phyloP scores from a whole-genome alignment of 1,140 invertebrate species.

The Anoplolepis gracilipes region DNA sequence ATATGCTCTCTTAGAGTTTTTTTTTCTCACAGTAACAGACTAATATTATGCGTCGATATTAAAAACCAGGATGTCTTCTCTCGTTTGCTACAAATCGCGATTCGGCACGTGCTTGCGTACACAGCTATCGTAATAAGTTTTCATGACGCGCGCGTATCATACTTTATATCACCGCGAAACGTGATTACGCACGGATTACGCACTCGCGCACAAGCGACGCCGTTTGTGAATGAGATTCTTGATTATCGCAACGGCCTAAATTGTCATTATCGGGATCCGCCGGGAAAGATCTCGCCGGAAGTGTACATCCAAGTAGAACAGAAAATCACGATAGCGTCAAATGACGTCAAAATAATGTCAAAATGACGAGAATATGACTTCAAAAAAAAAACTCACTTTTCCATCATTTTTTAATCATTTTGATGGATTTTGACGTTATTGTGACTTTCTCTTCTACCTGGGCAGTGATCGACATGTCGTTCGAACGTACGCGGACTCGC shows the following conservation, averaged over 20 bases:
- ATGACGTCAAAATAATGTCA: too few relatives aligned
- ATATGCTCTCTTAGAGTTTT: conserved; percentile 51
- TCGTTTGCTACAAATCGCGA: conserved; percentile 56
- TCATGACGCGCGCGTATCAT: not conserved
- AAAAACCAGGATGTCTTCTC: conserved; percentile 65
- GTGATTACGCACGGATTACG: conserved; percentile 6
- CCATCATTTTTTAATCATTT: too few relatives aligned
- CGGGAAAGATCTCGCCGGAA: not conserved
- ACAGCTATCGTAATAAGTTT: conserved; percentile 1
- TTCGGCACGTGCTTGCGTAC: conserved; percentile 25
- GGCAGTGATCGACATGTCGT: not conserved
- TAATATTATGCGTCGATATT: conserved; percentile 65
- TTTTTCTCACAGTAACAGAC: conserved; percentile 60
- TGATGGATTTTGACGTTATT: too few relatives aligned
- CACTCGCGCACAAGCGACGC: conserved; percentile 20
- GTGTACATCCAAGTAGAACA: too few relatives aligned
- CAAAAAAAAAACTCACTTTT: too few relatives aligned
- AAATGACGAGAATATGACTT: too few relatives aligned
- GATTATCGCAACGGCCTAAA: conserved; percentile 10
- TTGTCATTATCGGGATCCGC: not conserved
- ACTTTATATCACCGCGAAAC: not conserved
- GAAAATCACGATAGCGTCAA: too few relatives aligned
- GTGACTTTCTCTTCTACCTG: too few relatives aligned
- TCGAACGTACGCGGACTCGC: conserved; percentile 27
- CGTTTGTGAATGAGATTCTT: conserved; percentile 45